phyloP scores from a whole-genome alignment of 2,888 invertebrate species.

The Trachelus troglodyta region DNA sequence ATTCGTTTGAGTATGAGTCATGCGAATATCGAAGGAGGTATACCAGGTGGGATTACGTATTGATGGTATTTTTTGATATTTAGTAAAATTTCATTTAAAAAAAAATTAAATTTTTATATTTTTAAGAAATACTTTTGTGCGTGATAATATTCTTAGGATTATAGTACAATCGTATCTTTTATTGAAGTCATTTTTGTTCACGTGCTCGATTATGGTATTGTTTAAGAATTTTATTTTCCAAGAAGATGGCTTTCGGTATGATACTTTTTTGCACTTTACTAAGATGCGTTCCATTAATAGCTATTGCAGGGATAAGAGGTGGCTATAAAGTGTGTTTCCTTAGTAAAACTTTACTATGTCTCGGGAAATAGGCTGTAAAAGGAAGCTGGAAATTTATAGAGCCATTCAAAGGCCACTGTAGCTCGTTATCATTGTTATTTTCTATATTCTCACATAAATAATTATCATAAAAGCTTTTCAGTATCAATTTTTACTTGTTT shows the following conservation, averaged over 20 bases:
- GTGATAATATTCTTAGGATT: too few relatives aligned
- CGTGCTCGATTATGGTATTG: not conserved
- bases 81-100: too few relatives aligned
- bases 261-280: not conserved
- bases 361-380: not conserved
- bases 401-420: not conserved
- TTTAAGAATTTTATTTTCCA: not conserved
- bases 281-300: not conserved
- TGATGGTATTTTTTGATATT: too few relatives aligned
- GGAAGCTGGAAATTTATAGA: not conserved
- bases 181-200: not conserved
- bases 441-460: not conserved
- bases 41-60: not conserved
- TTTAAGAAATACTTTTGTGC: not conserved
- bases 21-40: not conserved
- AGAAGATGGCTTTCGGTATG: not conserved
- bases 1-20: not conserved
- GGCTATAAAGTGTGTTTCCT: not conserved
- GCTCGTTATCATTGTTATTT: not conserved
- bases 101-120: not conserved
- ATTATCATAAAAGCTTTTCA: not conserved
- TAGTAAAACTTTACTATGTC: not conserved
- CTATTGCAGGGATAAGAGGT: not conserved
- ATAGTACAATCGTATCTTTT: not conserved
- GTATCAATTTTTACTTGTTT: not conserved